Percentiles rank a stretch among this genome's conserved stretches.
Evolutionary conservation across 2,888 invertebrate genomes (phyloP).

Genomic region (Aporophyla nigra): DNA sequence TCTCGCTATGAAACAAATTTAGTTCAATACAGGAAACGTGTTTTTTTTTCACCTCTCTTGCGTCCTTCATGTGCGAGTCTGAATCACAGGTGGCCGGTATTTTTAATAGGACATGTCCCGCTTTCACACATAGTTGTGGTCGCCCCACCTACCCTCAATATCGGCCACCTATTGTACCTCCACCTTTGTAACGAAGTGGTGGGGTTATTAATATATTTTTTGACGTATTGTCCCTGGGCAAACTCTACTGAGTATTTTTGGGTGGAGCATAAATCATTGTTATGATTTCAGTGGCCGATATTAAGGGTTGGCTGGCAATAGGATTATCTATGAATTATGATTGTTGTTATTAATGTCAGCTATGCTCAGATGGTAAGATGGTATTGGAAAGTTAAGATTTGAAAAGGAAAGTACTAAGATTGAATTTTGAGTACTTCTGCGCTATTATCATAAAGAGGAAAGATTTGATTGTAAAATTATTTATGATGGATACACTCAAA

Average conservation of each 20-base stretch:
- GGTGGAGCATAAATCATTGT: slow-evolving; percentile 63
- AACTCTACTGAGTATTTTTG: slow-evolving; percentile 58
- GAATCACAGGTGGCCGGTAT: too few relatives aligned
- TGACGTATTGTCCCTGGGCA: slow-evolving; percentile 67
- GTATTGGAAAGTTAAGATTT: background rate
- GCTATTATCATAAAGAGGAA: too few relatives aligned
- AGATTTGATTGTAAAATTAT: too few relatives aligned
- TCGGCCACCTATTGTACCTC: slow-evolving; percentile 74
- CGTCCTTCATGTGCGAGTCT: too few relatives aligned
- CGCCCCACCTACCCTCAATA: slow-evolving; percentile 60
- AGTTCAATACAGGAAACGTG: too few relatives aligned
- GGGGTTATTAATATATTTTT: slow-evolving; percentile 73
- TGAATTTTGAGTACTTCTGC: background rate
- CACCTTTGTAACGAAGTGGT: slow-evolving; percentile 68
- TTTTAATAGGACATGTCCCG: background rate
- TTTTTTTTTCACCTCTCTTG: too few relatives aligned
- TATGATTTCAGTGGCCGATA: slow-evolving; percentile 61
- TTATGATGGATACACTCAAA: too few relatives aligned
- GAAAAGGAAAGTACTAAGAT: background rate
- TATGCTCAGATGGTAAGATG: slow-evolving; percentile 28
- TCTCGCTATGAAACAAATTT: too few relatives aligned
- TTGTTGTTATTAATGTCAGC: slow-evolving; percentile 51
- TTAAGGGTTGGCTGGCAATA: slow-evolving; percentile 48
- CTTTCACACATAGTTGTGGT: background rate
- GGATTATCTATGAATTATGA: slow-evolving; percentile 67